Conservation (phyloP, 2,888 invertebrate species). For the Xestoiulus laeticollis region DNA sequence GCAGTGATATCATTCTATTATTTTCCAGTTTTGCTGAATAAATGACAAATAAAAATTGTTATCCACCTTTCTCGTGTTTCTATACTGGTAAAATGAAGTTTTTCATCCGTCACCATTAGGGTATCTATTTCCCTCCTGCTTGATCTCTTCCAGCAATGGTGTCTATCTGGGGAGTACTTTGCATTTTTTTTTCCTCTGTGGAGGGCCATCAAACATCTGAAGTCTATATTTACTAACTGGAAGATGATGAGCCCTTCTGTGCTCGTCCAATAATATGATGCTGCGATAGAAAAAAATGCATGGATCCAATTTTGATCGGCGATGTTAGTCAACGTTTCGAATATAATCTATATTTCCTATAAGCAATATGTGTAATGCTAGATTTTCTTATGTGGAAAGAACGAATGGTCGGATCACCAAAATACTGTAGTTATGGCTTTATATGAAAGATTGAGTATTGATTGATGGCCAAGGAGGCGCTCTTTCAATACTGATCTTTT, state of each 20-base stretch:
- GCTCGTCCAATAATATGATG: not conserved
- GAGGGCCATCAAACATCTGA: not conserved
- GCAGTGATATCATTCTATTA: not conserved
- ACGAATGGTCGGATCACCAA: not conserved
- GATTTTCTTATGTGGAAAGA: not conserved
- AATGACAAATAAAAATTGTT: not conserved
- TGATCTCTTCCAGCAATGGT: not conserved
- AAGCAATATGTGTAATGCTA: not conserved
- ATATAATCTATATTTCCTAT: not conserved
- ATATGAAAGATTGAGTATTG: slow-evolving; percentile 34
- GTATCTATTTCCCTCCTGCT: not conserved
- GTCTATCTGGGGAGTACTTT: not conserved
- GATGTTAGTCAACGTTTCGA: slow-evolving; percentile 25
- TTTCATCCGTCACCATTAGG: slow-evolving; percentile 8
- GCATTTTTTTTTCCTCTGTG: not conserved
- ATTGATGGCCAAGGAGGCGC: not conserved
- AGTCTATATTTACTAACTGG: slow-evolving; percentile 11
- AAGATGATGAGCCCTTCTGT: slow-evolving; percentile 29
- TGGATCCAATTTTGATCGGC: slow-evolving; percentile 1
- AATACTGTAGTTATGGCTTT: slow-evolving; percentile 1
- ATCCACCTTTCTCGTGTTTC: not conserved
- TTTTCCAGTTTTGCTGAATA: not conserved
- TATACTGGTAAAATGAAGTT: not conserved
- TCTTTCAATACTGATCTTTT: slow-evolving; percentile 13
- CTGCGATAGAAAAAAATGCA: not conserved